These are phyloP conservation scores for Cassiopea xamachana DNA, from an alignment of 30 jellyfish, hydroid and myxozoan species.

Conservation along the genomic window DNA sequence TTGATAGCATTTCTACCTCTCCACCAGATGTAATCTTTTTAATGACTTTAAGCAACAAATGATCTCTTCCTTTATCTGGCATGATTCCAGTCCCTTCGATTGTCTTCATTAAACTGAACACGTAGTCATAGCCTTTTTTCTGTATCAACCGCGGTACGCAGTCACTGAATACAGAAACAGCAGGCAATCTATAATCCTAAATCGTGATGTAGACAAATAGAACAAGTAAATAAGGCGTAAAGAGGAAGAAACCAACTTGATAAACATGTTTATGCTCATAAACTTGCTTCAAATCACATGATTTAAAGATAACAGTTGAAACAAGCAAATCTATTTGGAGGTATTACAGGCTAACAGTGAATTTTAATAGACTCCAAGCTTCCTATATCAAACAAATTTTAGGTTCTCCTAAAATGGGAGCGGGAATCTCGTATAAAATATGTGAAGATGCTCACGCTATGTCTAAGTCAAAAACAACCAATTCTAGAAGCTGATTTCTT, in stretches of 20 bases:
- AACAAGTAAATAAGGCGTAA: not conserved
- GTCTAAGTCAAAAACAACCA: too few relatives aligned
- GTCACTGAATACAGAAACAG: slow-evolving; percentile 80
- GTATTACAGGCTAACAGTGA: too few relatives aligned
- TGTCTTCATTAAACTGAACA: slow-evolving; percentile 56
- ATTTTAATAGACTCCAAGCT: too few relatives aligned
- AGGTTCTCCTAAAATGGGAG: too few relatives aligned
- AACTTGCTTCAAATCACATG: not conserved
- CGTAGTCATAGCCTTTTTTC: slow-evolving; percentile 39
- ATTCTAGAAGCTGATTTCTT: too few relatives aligned
- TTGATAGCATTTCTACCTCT: slow-evolving; percentile 38
- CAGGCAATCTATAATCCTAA: slow-evolving; percentile 92
- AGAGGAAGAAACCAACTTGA: not conserved
- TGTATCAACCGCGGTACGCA: slow-evolving; percentile 71
- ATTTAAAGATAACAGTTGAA: not conserved
- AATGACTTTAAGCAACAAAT: slow-evolving; percentile 77
- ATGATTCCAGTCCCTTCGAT: slow-evolving; percentile 89
- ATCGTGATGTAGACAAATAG: not conserved
- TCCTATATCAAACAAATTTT: too few relatives aligned
- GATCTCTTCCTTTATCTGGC: slow-evolving; percentile 80
- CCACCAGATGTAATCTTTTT: slow-evolving; percentile 63
- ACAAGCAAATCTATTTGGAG: not conserved
- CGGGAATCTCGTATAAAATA: too few relatives aligned
- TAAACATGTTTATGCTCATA: not conserved
- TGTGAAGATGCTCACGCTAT: too few relatives aligned